phyloP scores from a whole-genome alignment of 2,797 vertebrate genomes.

The Ambastaia sidthimunki region DNA sequence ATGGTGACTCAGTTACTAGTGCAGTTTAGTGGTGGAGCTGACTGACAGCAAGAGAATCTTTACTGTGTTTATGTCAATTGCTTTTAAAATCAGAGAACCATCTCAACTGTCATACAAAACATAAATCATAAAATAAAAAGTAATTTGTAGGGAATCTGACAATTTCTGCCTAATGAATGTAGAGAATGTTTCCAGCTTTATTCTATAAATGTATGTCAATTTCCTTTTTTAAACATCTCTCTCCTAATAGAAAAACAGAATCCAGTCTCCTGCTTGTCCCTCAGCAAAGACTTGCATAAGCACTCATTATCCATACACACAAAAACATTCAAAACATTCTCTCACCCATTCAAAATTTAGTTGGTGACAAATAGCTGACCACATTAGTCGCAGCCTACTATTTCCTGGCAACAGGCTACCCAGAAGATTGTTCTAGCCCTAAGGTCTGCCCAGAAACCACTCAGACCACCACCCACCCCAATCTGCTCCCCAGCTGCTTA shows the following conservation, averaged over 20 bases:
- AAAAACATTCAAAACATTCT: too few relatives aligned
- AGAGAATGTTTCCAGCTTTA: too few relatives aligned
- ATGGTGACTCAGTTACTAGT: slow-evolving; percentile 87
- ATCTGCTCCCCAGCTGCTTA: slow-evolving; percentile 58
- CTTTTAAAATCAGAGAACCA: background rate
- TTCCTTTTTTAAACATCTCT: too few relatives aligned
- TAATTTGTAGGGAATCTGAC: too few relatives aligned
- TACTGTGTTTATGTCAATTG: background rate
- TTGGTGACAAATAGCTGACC: slow-evolving; percentile 90
- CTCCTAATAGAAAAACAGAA: too few relatives aligned
- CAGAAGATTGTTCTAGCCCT: slow-evolving; percentile 65
- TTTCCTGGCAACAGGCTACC: slow-evolving; percentile 81
- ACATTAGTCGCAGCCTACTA: slow-evolving; percentile 90
- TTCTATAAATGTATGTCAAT: too few relatives aligned
- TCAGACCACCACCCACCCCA: slow-evolving; percentile 73
- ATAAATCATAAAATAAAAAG: too few relatives aligned
- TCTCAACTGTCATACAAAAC: background rate
- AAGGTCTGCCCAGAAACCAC: slow-evolving; percentile 64
- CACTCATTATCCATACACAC: slow-evolving; percentile 65
- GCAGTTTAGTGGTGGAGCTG: slow-evolving; percentile 82
- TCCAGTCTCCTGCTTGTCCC: background rate
- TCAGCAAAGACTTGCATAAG: slow-evolving; percentile 46
- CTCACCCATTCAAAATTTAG: slow-evolving; percentile 70
- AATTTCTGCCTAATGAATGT: too few relatives aligned
- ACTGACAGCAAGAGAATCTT: slow-evolving; percentile 60